phyloP scores from a whole-genome alignment of 2,888 invertebrate genomes.

The Apotomis capreana region DNA sequence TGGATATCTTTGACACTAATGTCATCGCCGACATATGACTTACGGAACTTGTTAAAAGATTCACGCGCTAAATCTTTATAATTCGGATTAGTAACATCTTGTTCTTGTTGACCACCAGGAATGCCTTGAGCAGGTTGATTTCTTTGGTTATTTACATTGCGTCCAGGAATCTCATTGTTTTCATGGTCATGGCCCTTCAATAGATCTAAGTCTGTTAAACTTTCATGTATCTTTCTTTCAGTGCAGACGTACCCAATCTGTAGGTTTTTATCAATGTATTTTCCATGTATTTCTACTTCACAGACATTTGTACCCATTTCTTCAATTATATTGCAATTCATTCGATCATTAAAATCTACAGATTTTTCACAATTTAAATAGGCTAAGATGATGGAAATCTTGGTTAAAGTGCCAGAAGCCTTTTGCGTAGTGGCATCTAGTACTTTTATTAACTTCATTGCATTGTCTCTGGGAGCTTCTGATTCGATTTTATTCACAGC shows the following conservation, averaged over 20 bases:
- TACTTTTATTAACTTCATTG: slow-evolving; percentile 60
- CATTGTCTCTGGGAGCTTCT: slow-evolving; percentile 55
- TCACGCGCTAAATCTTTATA: slow-evolving; percentile 51
- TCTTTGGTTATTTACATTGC: slow-evolving; percentile 29
- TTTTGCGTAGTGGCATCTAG: slow-evolving; percentile 60
- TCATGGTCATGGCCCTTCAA: slow-evolving; percentile 27
- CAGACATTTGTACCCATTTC: slow-evolving; percentile 62
- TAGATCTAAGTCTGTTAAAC: slow-evolving; percentile 52
- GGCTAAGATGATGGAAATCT: slow-evolving; percentile 58
- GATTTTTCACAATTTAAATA: slow-evolving; percentile 64
- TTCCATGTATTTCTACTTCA: slow-evolving; percentile 62
- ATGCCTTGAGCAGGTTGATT: not conserved
- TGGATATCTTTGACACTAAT: slow-evolving; percentile 42
- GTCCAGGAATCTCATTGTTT: slow-evolving; percentile 38
- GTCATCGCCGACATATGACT: slow-evolving; percentile 35
- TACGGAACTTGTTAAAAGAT: slow-evolving; percentile 51
- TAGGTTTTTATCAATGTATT: slow-evolving; percentile 59
- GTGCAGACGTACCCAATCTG: slow-evolving; percentile 62
- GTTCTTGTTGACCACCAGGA: slow-evolving; percentile 1
- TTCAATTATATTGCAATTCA: slow-evolving; percentile 59
- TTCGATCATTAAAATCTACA: slow-evolving; percentile 51
- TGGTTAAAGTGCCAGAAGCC: slow-evolving; percentile 62
- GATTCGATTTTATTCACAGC: slow-evolving; percentile 65
- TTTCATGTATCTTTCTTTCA: slow-evolving; percentile 57
- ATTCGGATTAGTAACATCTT: slow-evolving; percentile 20